Evolutionary conservation across 2,797 vertebrate genomes (phyloP), one percentile per base, ranked within the genome.

Genomic region (Sebastes itinus): DNA sequence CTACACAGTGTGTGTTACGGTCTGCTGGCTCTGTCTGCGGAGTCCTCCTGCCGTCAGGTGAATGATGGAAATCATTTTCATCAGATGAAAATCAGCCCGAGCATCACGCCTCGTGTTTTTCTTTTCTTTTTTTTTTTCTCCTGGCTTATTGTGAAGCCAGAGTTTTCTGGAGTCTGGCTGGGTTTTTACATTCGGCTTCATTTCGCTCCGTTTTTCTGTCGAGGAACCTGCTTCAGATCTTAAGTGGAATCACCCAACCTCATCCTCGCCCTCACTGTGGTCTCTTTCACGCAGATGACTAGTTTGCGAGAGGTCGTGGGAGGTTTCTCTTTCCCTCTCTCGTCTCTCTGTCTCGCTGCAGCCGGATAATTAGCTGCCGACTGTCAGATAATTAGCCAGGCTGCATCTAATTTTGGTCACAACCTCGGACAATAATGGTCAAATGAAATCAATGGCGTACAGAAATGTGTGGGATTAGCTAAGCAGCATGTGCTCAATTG

Each of bases 391-490:
- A 94, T 94, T 94, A 93, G 87, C 82, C 87, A 59, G 83, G 77
- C 89, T 89, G 92, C 92, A 88, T 93, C 92, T 93, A 89, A 92
- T 93, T 93, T 92, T 93, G 92, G 91, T 94, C 93, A 71, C 92
- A 92, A 93, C 94, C 92, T 92, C 85, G 69, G 86, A 90, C 86
- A 81, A 89, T 91, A 88, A 92, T 89, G 92, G 92, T 93, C 90
- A 92, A 92, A 93, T 92, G 90, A 90, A 92, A 92, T 93, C 92
- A 89, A 89, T 87, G 89, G 87, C 63, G 72, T 87, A 77, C 87
- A 88, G 91, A 81, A 89, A 91, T 75, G 91, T 82, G 82, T 88
- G 90, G 89, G 91, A 93, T 89, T 90, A 88, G 88, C 87, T 75
- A 56, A 87, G 89, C 91, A 85, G 86, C 88, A 20, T 90, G 91